A percentile compares a stretch with the other conserved stretches of the same genome.
These are phyloP conservation scores for Peromyscus melanophrys DNA, from an alignment of 2,797 vertebrate species.

Conservation along the genomic window DNA sequence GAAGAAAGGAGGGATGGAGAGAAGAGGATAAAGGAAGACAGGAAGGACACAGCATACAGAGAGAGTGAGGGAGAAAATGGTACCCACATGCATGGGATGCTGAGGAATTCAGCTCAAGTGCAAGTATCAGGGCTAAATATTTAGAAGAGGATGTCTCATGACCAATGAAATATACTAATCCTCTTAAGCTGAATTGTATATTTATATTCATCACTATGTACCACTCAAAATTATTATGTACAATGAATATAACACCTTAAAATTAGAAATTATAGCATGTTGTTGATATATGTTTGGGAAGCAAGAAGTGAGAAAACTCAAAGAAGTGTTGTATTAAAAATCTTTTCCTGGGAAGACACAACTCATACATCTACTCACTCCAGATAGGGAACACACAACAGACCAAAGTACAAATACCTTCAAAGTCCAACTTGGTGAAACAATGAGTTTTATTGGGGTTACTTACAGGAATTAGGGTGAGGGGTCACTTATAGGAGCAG, in stretches of 20 bases:
- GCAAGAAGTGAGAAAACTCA: not conserved
- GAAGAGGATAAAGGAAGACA: not conserved
- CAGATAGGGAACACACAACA: not conserved
- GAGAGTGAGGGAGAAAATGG: not conserved
- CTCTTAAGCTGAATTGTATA: not conserved
- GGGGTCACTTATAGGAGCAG: not conserved
- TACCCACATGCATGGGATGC: not conserved
- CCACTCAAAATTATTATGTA: not conserved
- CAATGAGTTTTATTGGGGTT: not conserved
- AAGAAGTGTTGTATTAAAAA: not conserved
- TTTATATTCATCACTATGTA: not conserved
- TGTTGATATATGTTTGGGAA: not conserved
- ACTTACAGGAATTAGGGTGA: not conserved
- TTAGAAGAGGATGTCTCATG: not conserved
- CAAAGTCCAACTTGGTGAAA: not conserved
- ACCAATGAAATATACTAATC: not conserved
- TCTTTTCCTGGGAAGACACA: not conserved
- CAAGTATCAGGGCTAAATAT: not conserved
- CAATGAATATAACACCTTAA: not conserved
- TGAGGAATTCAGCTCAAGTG: not conserved
- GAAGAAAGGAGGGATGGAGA: not conserved
- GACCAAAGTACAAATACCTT: not conserved
- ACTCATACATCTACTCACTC: not conserved
- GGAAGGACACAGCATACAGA: too few relatives aligned
- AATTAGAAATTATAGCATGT: not conserved